Evolutionary conservation across 2,113 vertebrate species (phyloP).

Genomic region (Onychostruthus taczanowskii): DNA sequence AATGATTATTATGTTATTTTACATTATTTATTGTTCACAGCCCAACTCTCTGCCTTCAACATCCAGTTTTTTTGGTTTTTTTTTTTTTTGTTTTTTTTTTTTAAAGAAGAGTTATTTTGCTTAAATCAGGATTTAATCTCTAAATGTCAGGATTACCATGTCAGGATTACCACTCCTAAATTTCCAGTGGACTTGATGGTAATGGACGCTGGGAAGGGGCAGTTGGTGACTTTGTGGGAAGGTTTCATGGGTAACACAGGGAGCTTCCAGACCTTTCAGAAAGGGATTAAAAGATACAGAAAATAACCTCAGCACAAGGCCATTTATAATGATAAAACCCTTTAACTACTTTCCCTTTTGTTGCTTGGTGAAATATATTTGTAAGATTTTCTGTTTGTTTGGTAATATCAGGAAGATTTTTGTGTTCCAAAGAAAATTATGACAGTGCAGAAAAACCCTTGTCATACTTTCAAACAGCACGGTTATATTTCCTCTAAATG

Average conservation of each 20-base stretch:
- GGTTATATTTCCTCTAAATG: not conserved
- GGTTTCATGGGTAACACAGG: not conserved
- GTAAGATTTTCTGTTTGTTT: not conserved
- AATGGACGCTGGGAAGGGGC: not conserved
- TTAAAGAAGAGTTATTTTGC: not conserved
- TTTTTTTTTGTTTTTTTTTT: too few relatives aligned
- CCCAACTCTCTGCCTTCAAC: not conserved
- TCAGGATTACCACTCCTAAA: not conserved
- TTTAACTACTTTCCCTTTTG: not conserved
- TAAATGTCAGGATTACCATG: not conserved
- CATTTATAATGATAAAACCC: not conserved
- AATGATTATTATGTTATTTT: not conserved
- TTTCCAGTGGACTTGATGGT: not conserved
- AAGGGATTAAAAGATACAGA: not conserved
- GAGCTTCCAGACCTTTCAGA: not conserved
- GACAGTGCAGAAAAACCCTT: not conserved
- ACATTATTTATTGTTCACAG: not conserved
- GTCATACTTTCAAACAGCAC: not conserved
- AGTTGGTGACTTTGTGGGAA: not conserved
- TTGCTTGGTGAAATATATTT: not conserved
- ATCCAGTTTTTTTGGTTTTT: not conserved
- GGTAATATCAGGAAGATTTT: not conserved
- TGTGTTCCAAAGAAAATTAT: conserved; percentile 9
- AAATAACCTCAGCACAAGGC: not conserved
- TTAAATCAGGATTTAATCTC: not conserved